Percentiles rank a stretch among this genome's conserved stretches.
phyloP scores from a whole-genome alignment of 2,888 invertebrate genomes.

The Danaus chrysippus region DNA sequence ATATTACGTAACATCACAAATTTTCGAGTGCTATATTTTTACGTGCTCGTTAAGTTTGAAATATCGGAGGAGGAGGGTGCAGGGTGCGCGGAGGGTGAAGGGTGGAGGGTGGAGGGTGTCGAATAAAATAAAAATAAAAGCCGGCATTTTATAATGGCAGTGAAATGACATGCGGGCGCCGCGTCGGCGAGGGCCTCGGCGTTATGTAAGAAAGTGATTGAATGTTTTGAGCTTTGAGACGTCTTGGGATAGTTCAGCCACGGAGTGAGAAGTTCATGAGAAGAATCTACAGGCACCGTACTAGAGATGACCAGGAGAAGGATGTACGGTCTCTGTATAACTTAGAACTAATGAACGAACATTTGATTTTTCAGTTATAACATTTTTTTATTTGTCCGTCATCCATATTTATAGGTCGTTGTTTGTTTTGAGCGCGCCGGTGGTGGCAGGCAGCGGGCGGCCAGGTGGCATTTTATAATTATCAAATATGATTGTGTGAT shows the following conservation, averaged over 20 bases:
- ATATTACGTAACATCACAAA: conserved; percentile 46
- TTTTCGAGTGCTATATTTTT: conserved; percentile 69
- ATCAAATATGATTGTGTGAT: conserved; percentile 29
- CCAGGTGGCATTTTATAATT: conserved; percentile 37
- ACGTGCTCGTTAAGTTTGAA: conserved; percentile 77
- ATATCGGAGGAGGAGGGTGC: conserved; percentile 56
- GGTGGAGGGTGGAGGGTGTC: conserved; percentile 37
- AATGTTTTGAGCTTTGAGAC: conserved; percentile 17
- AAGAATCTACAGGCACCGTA: too few species aligned
- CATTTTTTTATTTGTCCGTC: too few species aligned
- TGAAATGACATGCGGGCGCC: conserved; percentile 77
- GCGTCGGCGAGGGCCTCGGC: conserved; percentile 43
- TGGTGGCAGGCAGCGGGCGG: conserved; percentile 51
- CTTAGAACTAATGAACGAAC: too few species aligned
- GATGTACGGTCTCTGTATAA: too few species aligned
- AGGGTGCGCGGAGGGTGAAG: conserved; percentile 30
- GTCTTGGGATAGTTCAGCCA: too few species aligned
- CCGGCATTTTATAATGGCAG: conserved; percentile 77
- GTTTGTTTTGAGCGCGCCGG: conserved; percentile 63
- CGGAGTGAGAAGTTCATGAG: too few species aligned
- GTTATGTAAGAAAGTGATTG: conserved; percentile 18
- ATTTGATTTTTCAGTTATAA: too few species aligned
- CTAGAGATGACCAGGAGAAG: too few species aligned
- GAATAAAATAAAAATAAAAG: conserved; percentile 77
- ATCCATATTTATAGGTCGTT: conserved; percentile 24